These are phyloP conservation scores for Pocillopora grandis DNA, from an alignment of 92 coral and sea anemone genomes.

Conservation along the genomic window DNA sequence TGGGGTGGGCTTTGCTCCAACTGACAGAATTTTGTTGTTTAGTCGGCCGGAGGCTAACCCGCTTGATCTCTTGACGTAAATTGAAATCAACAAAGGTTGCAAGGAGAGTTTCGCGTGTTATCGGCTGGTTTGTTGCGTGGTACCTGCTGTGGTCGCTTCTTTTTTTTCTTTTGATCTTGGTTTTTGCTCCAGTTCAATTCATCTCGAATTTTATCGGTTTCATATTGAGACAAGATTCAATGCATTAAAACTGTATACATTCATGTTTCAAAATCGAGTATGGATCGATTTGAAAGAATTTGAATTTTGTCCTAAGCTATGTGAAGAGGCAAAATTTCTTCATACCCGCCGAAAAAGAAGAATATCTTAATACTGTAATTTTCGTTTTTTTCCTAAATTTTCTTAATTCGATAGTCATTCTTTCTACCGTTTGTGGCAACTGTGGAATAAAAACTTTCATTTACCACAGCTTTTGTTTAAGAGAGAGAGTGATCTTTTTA, in stretches of 20 bases:
- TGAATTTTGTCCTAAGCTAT: too few relatives aligned
- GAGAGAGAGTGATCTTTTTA: not conserved
- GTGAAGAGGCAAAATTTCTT: too few relatives aligned
- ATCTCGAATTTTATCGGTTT: not conserved
- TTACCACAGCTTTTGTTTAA: not conserved
- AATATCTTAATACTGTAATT: not conserved
- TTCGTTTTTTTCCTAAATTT: not conserved
- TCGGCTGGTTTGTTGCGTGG: constrained; percentile 12
- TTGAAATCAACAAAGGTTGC: not conserved
- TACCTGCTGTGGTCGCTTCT: constrained; percentile 20
- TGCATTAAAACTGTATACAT: not conserved
- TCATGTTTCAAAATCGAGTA: not conserved
- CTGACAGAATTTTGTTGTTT: not conserved
- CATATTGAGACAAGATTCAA: not conserved
- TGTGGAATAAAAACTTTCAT: not conserved
- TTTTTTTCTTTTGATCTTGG: not conserved
- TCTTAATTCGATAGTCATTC: not conserved
- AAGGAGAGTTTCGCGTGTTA: not conserved
- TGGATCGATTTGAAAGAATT: not conserved
- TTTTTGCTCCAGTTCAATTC: not conserved
- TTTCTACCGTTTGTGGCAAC: not conserved
- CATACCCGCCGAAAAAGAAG: too few relatives aligned
- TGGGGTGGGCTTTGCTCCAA: too few relatives aligned
- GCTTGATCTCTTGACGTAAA: too few relatives aligned
- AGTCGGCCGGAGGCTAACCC: not conserved